Evolutionary conservation across 2,888 invertebrate species (phyloP).

Genomic region (Caenorhabditis sp.): DNA sequence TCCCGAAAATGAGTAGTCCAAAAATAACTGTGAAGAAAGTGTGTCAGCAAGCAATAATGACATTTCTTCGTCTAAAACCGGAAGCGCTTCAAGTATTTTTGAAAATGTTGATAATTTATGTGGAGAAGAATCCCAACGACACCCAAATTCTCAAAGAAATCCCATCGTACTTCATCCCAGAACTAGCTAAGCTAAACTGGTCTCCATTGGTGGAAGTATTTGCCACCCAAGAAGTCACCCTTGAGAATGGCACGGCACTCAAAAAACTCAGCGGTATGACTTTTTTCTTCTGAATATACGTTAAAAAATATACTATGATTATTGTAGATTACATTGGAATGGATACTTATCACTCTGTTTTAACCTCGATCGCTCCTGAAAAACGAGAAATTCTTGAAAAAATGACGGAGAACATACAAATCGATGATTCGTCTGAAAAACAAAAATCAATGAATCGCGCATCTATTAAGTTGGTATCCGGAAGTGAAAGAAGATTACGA

Average conservation of each 20-base stretch:
- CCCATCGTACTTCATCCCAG: conserved; percentile 73
- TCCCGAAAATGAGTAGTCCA: conserved; percentile 68
- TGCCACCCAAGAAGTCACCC: conserved; percentile 11
- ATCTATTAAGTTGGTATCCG: conserved; percentile 21
- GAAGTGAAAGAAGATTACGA: conserved; percentile 45
- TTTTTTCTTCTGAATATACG: neutral
- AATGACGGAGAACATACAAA: conserved; percentile 26
- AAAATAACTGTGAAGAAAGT: conserved; percentile 69
- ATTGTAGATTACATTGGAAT: conserved; percentile 30
- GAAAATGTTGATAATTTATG: conserved; percentile 58
- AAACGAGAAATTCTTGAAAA: conserved; percentile 15
- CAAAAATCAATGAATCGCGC: conserved; percentile 5
- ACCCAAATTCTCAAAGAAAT: conserved; percentile 60
- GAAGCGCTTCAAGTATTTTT: conserved; percentile 72
- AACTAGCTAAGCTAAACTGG: conserved; percentile 53
- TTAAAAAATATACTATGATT: neutral
- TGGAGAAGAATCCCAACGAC: conserved; percentile 4
- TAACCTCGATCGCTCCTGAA: conserved; percentile 13
- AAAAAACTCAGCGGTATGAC: neutral
- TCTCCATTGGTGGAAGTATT: conserved; percentile 16
- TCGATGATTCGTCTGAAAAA: conserved; percentile 6
- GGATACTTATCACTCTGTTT: conserved; percentile 21
- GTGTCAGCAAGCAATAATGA: conserved; percentile 73
- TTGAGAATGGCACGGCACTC: conserved; percentile 15
- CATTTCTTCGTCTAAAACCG: conserved; percentile 68